Base-by-base conservation (phyloP, 2,888 invertebrate species). In the Drosophila macrospina region DNA sequence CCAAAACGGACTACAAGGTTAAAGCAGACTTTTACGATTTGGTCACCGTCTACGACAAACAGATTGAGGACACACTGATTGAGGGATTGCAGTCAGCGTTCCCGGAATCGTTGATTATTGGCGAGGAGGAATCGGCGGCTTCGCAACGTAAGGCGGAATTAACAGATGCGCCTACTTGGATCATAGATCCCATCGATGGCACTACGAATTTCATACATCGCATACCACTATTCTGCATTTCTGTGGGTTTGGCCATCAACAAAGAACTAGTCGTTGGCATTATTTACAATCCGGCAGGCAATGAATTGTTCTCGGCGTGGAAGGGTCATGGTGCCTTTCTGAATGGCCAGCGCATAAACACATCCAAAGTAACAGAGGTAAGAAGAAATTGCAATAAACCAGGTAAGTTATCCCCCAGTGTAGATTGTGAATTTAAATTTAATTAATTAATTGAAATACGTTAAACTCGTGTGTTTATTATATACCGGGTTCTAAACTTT, bases 141-240 rank as follows among this genome's bases (percentile, higher is more conserved):
- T 75, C 63, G 8, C 86, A 90, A 24, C 78, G 84, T 0, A 91
- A 91, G 3, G 74, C 86, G 0, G 83, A 77, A 15, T 92, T 96
- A 74, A 96, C 96, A 0, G 94, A 96, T 88, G 94, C 93, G 10
- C 97, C 97, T 16, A 98, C 97, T 0, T 97, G 96, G 96, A 95
- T 97, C 56, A 95, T 97, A 69, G 96, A 98, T 92, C 97, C 97
- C 5, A 96, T 98, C 55, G 97, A 98, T 92, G 97, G 97, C 28
- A 98, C 97, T 3, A 94, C 95, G 47, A 98, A 98, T 93, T 97
- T 97, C 90, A 94, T 97, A 10, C 93, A 94, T 81, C 93, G 93
- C 34, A 94, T 95, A 87, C 95, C 96, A 4, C 93, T 94, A 65
- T 93, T 94, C 50, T 95, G 95, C 82, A 95, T 97, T 65, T 96